phyloP scores from a whole-genome alignment of 2,888 invertebrate genomes.

The Meganola albula region DNA sequence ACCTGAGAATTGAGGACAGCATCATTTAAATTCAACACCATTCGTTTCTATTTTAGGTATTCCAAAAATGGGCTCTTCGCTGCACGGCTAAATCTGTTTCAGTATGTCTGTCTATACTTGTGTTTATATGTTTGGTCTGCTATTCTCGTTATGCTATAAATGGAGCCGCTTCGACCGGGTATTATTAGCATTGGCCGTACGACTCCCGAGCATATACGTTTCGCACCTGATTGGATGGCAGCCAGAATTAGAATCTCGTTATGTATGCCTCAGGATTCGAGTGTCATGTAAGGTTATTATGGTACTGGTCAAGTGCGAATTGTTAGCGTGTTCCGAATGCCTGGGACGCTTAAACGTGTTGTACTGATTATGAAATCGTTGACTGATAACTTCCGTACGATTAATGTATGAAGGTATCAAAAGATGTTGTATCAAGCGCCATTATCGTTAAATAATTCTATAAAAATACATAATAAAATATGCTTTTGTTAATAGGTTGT shows the following conservation, averaged over 20 bases:
- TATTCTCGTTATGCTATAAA: conserved; percentile 69
- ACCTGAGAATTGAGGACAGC: too few species aligned
- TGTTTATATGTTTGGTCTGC: conserved; percentile 49
- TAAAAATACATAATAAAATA: too few species aligned
- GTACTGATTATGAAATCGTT: conserved; percentile 4
- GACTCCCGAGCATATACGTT: conserved; percentile 46
- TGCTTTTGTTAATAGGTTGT: too few species aligned
- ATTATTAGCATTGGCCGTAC: conserved; percentile 67
- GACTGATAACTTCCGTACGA: conserved; percentile 17
- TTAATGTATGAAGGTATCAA: too few species aligned
- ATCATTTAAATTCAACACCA: conserved; percentile 12
- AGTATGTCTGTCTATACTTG: conserved; percentile 35
- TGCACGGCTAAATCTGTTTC: conserved; percentile 37
- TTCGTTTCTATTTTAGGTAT: conserved; percentile 24
- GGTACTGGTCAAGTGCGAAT: conserved; percentile 17
- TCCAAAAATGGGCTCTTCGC: conserved; percentile 40
- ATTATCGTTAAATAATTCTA: too few species aligned
- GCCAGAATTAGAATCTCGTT: conserved; percentile 56
- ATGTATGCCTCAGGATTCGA: conserved; percentile 33
- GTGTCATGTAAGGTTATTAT: conserved; percentile 28
- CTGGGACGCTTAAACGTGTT: conserved; percentile 1
- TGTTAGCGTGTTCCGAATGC: conserved; percentile 4
- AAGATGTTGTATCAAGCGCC: too few species aligned
- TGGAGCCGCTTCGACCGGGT: conserved; percentile 52
- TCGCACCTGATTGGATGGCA: conserved; percentile 66